Conservation (phyloP, 2,113 vertebrate species). For the Campylomormyrus numenius region DNA sequence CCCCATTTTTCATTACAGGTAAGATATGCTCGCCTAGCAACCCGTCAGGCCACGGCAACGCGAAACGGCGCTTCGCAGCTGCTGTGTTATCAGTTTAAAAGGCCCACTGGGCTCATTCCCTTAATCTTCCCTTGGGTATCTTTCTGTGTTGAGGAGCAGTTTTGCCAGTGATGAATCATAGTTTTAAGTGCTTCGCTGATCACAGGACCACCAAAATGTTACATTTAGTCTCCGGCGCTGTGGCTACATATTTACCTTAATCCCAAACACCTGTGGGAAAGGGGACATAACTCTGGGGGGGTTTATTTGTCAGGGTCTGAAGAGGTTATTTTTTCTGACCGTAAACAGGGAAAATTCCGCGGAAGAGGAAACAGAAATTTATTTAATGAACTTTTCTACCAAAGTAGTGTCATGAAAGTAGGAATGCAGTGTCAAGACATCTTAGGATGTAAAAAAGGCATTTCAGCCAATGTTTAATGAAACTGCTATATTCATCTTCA, state of each 20-base stretch:
- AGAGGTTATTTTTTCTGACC: slow-evolving; percentile 35
- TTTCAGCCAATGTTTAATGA: not conserved
- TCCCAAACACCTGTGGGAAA: slow-evolving; percentile 32
- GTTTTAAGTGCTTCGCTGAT: slow-evolving; percentile 31
- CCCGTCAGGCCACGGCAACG: slow-evolving; percentile 20
- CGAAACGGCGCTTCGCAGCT: slow-evolving; percentile 1
- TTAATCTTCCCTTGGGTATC: slow-evolving; percentile 21
- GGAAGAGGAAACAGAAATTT: not conserved
- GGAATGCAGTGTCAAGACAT: not conserved
- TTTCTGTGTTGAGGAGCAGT: slow-evolving; percentile 10
- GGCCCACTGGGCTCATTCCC: not conserved
- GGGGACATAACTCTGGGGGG: slow-evolving; percentile 32
- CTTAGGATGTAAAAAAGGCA: not conserved
- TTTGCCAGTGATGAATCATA: slow-evolving; percentile 23
- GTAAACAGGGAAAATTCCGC: slow-evolving; percentile 19
- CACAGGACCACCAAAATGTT: slow-evolving; percentile 48
- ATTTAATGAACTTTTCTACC: slow-evolving; percentile 2
- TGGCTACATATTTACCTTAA: slow-evolving; percentile 39
- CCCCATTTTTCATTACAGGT: slow-evolving; percentile 26
- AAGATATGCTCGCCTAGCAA: not conserved
- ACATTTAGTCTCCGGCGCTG: slow-evolving; percentile 33
- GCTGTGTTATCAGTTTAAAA: not conserved
- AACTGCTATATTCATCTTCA: not conserved
- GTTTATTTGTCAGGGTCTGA: slow-evolving; percentile 31
- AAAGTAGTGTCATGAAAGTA: not conserved